These are phyloP conservation scores for Acrobeloides nanus DNA, from an alignment of 2,888 invertebrate genomes.

Conservation along the genomic window DNA sequence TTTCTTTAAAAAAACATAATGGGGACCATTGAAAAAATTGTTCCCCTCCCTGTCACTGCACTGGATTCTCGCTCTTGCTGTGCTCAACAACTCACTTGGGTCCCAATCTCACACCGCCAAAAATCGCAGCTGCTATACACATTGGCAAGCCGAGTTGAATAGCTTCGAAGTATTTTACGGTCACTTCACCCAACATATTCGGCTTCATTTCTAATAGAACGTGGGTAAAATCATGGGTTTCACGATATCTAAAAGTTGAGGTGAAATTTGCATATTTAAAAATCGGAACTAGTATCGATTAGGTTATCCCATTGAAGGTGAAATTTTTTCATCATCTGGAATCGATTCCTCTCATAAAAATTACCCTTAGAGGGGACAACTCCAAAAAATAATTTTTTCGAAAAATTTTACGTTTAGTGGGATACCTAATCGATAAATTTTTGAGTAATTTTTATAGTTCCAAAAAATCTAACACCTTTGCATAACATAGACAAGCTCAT, in stretches of 20 bases:
- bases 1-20: neutral
- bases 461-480: conserved; percentile 65
- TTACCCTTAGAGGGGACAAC: too few relatives aligned
- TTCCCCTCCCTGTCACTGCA: neutral
- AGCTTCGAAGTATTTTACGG: conserved; percentile 95
- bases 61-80: conserved; percentile 3
- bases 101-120: conserved; percentile 77
- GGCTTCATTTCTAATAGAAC: conserved; percentile 84
- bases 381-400: too few relatives aligned
- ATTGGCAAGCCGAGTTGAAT: conserved; percentile 89
- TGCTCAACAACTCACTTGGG: conserved; percentile 63
- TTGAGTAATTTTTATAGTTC: too few relatives aligned
- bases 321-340: too few relatives aligned
- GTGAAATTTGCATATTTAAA: too few relatives aligned
- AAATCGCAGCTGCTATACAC: conserved; percentile 84
- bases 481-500: conserved; percentile 86
- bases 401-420: too few relatives aligned
- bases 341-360: too few relatives aligned
- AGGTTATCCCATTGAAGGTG: too few relatives aligned
- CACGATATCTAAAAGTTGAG: conserved; percentile 69
- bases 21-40: neutral
- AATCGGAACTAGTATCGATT: too few relatives aligned
- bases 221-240: conserved; percentile 90
- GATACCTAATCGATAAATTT: too few relatives aligned
- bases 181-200: conserved; percentile 69